Base-by-base conservation (phyloP, 2,113 vertebrate species). In the Phoenicopterus ruber region DNA sequence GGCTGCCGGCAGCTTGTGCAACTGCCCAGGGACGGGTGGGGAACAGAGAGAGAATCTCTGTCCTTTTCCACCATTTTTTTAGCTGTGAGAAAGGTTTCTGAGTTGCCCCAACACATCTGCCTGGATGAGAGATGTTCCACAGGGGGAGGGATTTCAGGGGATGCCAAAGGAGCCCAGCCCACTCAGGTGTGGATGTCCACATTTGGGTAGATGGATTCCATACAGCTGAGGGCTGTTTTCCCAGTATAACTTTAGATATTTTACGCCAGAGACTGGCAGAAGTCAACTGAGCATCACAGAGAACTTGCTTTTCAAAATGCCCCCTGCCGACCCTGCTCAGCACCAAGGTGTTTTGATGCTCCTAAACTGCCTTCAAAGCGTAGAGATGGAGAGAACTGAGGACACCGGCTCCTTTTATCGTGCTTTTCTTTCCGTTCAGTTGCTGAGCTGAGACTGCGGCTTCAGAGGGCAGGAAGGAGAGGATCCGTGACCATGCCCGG, bases 121-220 rank as follows among this genome's bases (percentile, higher is more conserved):
- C 58, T 17, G 72, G 24, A 3, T 28, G 15, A 58, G 52, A 54
- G 34, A 11, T 19, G 71, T 17, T 59, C 52, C 59, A 31, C 9
- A 0, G 0, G 21, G 52, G 46, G 11, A 32, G 21, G 10, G 22
- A 22, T 84, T 42, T 62, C 3, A 4, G 42, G 31, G 70, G 29
- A 47, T 32, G 69, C 18, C n/a, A 67, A n/a, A 55, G 38, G 50
- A 82, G 13, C 49, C 18, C 57, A 52, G 52, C 24, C 38, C 52
- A 28, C 58, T 40, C 1, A 1, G 34, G 10, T 69, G 40, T 22
- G 12, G 28, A 65, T 38, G 63, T 38, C 42, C 16, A 50, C 19
- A 12, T 49, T 7, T 47, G 32, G 26, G 63, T 10, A 49, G 40
- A 31, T 36, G 40, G 61, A 82, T 42, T 17, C n/a, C 18, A 32